These are phyloP conservation scores for Ctenosaura bakeri DNA, from an alignment of 2,797 vertebrate genomes.

Conservation along the genomic window DNA sequence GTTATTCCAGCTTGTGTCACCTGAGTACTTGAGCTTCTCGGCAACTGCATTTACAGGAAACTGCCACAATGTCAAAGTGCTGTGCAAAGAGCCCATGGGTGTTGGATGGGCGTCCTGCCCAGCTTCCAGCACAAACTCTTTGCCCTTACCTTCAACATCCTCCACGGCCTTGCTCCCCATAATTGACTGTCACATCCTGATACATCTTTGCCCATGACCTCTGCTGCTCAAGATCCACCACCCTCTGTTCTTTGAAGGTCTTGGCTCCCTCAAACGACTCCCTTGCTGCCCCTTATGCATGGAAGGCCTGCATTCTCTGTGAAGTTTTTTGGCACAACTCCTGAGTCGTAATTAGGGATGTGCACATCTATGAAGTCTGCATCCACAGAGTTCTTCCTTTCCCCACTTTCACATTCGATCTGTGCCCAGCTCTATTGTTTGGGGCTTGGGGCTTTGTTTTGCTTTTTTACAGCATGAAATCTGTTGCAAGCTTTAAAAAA, in stretches of 20 bases:
- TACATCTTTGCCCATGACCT: background rate
- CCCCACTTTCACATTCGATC: background rate
- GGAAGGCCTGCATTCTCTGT: background rate
- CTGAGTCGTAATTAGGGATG: slow-evolving; percentile 16
- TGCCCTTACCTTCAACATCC: background rate
- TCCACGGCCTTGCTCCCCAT: background rate
- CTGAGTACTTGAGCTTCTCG: background rate
- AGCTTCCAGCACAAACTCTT: background rate
- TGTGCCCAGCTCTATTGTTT: background rate
- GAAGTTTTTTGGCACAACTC: background rate
- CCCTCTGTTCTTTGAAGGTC: background rate
- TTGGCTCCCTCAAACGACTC: background rate
- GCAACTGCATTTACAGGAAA: background rate
- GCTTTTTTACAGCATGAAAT: background rate
- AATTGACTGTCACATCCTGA: background rate
- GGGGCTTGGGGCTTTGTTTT: background rate
- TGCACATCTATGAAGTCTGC: background rate
- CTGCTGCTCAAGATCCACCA: background rate
- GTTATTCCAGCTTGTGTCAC: background rate
- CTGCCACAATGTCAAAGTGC: background rate
- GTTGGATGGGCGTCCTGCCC: no score
- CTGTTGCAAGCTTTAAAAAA: background rate
- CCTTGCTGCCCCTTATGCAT: background rate
- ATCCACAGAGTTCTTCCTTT: background rate
- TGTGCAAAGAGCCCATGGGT: background rate